A percentile compares a stretch with the other conserved stretches of the same genome.
Conservation (phyloP, 2,113 vertebrate species). For the Euleptes europaea region DNA sequence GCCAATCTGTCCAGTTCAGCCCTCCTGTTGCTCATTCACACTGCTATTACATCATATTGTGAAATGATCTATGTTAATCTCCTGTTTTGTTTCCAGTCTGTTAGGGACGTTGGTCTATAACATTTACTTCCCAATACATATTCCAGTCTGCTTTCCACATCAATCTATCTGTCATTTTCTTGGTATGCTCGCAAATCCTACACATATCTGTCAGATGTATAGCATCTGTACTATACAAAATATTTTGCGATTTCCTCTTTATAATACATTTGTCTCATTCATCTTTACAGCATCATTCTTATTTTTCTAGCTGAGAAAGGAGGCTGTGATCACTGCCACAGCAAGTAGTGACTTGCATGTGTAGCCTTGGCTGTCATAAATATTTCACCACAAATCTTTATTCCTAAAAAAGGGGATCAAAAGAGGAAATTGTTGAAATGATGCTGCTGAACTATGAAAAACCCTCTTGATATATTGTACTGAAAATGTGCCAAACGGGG, state of each 20-base stretch:
- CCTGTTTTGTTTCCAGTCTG: slow-evolving; percentile 6
- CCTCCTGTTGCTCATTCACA: slow-evolving; percentile 12
- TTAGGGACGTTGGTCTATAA: not conserved
- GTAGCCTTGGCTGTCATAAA: not conserved
- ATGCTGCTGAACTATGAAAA: too few species aligned
- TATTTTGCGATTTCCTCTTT: not conserved
- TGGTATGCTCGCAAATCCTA: not conserved
- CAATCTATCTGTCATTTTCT: not conserved
- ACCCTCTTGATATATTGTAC: too few species aligned
- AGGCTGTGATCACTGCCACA: not conserved
- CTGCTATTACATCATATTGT: slow-evolving; percentile 1
- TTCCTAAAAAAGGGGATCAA: too few species aligned
- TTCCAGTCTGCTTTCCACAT: not conserved
- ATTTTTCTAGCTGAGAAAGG: not conserved
- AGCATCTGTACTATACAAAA: not conserved
- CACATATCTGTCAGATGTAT: not conserved
- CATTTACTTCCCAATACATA: slow-evolving; percentile 10
- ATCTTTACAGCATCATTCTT: not conserved
- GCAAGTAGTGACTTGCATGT: not conserved
- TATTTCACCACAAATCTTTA: too few species aligned
- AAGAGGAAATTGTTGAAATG: too few species aligned
- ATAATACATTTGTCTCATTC: not conserved
- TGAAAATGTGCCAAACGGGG: too few species aligned
- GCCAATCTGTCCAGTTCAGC: not conserved
- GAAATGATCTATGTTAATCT: not conserved